These are phyloP conservation scores for Lepisosteus osseus DNA, from an alignment of 2,113 vertebrate genomes.

Conservation along the genomic window DNA sequence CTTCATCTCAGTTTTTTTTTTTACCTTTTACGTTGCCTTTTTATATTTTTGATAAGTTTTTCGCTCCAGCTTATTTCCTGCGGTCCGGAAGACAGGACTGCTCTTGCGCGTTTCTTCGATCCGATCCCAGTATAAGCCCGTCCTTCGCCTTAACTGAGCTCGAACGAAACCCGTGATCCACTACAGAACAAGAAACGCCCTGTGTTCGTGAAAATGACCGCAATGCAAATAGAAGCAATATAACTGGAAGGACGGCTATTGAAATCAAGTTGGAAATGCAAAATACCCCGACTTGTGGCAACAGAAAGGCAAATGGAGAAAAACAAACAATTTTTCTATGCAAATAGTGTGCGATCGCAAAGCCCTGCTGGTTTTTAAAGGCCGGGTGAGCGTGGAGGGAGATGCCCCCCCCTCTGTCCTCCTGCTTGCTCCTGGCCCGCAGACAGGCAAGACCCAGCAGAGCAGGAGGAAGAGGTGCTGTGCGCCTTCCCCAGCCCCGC, in stretches of 20 bases:
- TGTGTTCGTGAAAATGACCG: conserved; percentile 21
- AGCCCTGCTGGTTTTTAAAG: too few relatives aligned
- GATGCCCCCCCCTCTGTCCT: too few relatives aligned
- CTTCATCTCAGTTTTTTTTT: background rate
- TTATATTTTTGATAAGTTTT: background rate
- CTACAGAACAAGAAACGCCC: conserved; percentile 13
- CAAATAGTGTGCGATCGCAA: too few relatives aligned
- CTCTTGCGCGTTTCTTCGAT: background rate
- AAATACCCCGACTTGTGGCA: background rate
- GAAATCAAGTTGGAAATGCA: conserved; percentile 3
- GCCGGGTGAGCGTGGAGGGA: too few relatives aligned
- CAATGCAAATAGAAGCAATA: conserved; percentile 22
- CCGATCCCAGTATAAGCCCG: conserved; percentile 16
- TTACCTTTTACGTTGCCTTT: background rate
- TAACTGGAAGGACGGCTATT: conserved; percentile 12
- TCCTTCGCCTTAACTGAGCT: background rate
- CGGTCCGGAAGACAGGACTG: background rate
- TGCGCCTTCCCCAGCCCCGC: too few relatives aligned
- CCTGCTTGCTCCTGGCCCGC: too few relatives aligned
- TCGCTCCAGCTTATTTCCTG: background rate
- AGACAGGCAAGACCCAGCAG: too few relatives aligned
- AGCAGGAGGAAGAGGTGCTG: too few relatives aligned
- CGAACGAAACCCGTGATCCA: background rate
- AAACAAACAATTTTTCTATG: too few relatives aligned
- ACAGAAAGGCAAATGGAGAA: too few relatives aligned